Percentiles rank a stretch among this genome's conserved stretches.
Evolutionary conservation across 2,888 invertebrate genomes (phyloP).

Genomic region (Clunio marinus): DNA sequence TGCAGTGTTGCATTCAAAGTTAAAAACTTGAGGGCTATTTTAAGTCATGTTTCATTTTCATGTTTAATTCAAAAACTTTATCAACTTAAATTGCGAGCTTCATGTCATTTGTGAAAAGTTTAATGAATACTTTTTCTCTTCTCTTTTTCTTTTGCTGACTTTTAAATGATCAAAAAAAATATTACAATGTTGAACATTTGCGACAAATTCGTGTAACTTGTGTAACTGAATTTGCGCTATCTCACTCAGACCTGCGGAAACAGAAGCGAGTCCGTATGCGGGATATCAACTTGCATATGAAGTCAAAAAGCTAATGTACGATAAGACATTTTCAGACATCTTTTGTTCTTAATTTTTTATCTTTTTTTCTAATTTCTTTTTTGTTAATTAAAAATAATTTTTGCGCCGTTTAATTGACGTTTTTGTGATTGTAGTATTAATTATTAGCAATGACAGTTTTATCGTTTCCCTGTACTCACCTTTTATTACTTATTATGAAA

Average conservation of each 20-base stretch:
- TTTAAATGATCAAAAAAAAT: not conserved
- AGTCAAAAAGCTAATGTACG: slow-evolving; percentile 99
- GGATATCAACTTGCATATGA: slow-evolving; percentile 99
- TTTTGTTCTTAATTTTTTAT: slow-evolving; percentile 16
- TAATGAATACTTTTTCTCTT: slow-evolving; percentile 12
- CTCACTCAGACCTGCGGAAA: slow-evolving; percentile 77
- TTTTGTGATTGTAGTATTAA: no score
- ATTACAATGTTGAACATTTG: slow-evolving; percentile 6
- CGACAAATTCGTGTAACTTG: not conserved
- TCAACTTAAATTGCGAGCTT: not conserved
- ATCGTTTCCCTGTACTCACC: not conserved
- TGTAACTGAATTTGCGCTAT: not conserved
- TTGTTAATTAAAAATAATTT: not conserved
- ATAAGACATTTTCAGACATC: slow-evolving; percentile 52
- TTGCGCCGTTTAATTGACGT: not conserved
- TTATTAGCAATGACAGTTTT: no score
- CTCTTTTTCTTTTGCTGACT: slow-evolving; percentile 14
- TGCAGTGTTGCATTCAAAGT: not conserved
- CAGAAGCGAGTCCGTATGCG: slow-evolving; percentile 90
- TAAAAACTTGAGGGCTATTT: not conserved
- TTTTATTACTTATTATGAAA: not conserved
- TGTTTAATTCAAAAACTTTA: not conserved
- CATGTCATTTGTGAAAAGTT: slow-evolving; percentile 4
- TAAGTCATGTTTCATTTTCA: not conserved
- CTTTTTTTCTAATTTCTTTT: slow-evolving; percentile 20